Conservation (phyloP, 2,797 vertebrate species). For the Pampus argenteus region DNA sequence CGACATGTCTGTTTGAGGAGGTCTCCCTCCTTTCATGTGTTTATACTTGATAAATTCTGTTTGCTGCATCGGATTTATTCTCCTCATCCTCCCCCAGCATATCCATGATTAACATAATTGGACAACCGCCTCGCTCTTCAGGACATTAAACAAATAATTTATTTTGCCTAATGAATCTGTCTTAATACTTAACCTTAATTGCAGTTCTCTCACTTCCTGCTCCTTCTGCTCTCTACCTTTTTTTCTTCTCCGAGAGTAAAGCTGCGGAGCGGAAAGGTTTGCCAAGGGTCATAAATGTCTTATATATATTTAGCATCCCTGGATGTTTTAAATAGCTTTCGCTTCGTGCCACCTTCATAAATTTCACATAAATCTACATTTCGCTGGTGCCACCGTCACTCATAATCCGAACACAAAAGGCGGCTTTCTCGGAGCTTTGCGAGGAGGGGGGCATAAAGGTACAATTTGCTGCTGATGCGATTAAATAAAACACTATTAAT, state of each 20-base stretch:
- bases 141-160: slow-evolving; percentile 68
- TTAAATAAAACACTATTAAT: slow-evolving; percentile 62
- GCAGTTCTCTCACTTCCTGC: slow-evolving; percentile 27
- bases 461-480: slow-evolving; percentile 55
- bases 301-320: slow-evolving; percentile 48
- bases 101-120: slow-evolving; percentile 64
- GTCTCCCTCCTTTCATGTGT: slow-evolving; percentile 24
- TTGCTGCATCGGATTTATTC: slow-evolving; percentile 37
- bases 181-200: slow-evolving; percentile 64
- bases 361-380: slow-evolving; percentile 36
- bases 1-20: not conserved
- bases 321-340: slow-evolving; percentile 51
- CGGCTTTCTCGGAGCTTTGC: slow-evolving; percentile 29
- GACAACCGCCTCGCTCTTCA: slow-evolving; percentile 46
- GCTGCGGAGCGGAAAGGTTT: slow-evolving; percentile 32
- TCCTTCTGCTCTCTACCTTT: slow-evolving; percentile 10
- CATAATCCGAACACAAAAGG: slow-evolving; percentile 52
- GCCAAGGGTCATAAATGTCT: slow-evolving; percentile 40
- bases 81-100: slow-evolving; percentile 45
- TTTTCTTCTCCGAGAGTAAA: slow-evolving; percentile 12
- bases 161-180: slow-evolving; percentile 70
- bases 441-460: slow-evolving; percentile 46
- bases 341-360: slow-evolving; percentile 24
- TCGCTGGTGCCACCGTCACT: slow-evolving; percentile 24
- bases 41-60: slow-evolving; percentile 42